Evolutionary conservation across 2,888 invertebrate genomes (phyloP).

Genomic region (Sericinus montela): DNA sequence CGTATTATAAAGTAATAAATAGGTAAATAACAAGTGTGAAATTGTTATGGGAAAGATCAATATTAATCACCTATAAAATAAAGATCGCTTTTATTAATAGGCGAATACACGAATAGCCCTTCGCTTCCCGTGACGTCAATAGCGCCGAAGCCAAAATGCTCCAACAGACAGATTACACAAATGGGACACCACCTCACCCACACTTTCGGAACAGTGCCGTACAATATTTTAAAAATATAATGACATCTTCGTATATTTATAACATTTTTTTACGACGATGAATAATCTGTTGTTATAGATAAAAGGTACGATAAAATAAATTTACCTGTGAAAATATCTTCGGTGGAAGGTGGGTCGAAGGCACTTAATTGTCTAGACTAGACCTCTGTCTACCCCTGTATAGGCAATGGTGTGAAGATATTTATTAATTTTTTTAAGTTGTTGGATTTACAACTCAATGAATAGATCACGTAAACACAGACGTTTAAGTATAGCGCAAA

Average conservation of each 20-base stretch:
- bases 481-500: no score
- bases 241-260: conserved; percentile 22
- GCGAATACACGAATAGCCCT: conserved; percentile 61
- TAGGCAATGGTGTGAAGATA: no score
- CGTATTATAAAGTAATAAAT: no score
- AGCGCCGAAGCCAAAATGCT: conserved; percentile 43
- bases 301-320: not conserved
- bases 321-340: no score
- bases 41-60: no score
- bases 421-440: no score
- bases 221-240: conserved; percentile 41
- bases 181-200: conserved; percentile 41
- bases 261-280: conserved; percentile 8
- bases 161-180: conserved; percentile 37
- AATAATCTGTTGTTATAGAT: conserved; percentile 12
- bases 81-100: conserved; percentile 58
- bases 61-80: conserved; percentile 23
- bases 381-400: no score
- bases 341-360: no score
- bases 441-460: no score
- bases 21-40: no score
- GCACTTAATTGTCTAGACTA: no score
- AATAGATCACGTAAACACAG: no score
- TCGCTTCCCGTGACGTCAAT: conserved; percentile 50
- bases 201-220: conserved; percentile 34